Percentiles rank a stretch among this genome's conserved stretches.
Evolutionary conservation across 2,113 vertebrate genomes (phyloP).

Genomic region (Ciconia boyciana): DNA sequence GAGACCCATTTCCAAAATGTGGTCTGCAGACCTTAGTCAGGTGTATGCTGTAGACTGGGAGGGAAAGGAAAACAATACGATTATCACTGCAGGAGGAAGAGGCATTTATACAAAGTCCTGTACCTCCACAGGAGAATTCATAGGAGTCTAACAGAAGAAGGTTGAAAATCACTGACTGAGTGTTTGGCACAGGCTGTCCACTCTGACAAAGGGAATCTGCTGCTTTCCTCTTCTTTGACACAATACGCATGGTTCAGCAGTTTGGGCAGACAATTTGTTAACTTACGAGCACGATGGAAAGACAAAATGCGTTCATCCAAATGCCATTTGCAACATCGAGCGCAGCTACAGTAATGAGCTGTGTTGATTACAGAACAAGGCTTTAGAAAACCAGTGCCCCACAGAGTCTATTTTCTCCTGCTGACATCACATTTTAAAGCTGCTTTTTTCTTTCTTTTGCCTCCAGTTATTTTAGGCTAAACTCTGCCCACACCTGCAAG

Average conservation of each 20-base stretch:
- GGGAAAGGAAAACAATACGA: background rate
- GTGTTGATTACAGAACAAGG: conserved; percentile 26
- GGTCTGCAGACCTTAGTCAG: background rate
- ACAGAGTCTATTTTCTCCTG: conserved; percentile 35
- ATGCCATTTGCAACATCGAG: background rate
- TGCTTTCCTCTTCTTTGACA: background rate
- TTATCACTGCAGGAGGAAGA: background rate
- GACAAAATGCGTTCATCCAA: background rate
- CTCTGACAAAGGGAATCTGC: background rate
- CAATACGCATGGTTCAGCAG: background rate
- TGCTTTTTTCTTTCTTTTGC: background rate
- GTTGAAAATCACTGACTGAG: background rate
- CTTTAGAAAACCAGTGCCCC: conserved; percentile 16
- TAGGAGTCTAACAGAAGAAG: background rate
- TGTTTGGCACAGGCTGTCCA: background rate
- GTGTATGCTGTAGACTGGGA: background rate
- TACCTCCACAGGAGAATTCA: background rate
- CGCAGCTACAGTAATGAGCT: background rate
- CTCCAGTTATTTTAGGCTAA: conserved; percentile 25
- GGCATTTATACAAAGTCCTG: background rate
- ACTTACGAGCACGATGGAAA: background rate
- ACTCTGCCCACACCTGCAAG: conserved; percentile 27
- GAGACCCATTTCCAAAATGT: background rate
- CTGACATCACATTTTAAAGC: conserved; percentile 30
- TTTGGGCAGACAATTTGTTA: conserved; percentile 1